Conservation (phyloP, 1,140 invertebrate genomes). For the Drosophila aff. region DNA sequence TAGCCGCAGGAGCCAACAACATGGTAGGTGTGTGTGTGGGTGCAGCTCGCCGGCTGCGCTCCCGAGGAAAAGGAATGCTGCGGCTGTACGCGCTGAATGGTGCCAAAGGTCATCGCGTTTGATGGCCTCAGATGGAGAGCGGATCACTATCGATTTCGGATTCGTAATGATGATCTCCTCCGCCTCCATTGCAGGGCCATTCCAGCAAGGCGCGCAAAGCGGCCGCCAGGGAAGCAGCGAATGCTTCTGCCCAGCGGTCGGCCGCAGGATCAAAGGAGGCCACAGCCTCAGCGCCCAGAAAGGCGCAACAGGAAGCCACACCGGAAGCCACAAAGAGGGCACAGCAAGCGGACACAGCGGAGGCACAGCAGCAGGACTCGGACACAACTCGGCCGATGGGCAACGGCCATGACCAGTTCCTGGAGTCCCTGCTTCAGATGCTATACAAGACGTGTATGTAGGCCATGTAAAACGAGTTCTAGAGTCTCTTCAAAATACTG, state of each 20-base stretch:
- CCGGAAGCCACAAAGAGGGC: not conserved
- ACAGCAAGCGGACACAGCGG: not conserved
- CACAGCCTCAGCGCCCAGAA: too few species aligned
- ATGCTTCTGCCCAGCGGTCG: slow-evolving; percentile 1
- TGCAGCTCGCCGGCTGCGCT: not conserved
- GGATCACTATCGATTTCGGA: slow-evolving; percentile 19
- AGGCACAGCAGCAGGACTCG: not conserved
- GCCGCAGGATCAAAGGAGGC: not conserved
- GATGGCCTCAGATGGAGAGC: slow-evolving; percentile 6
- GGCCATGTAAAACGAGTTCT: not conserved
- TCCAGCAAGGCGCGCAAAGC: slow-evolving; percentile 29
- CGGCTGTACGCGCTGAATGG: not conserved
- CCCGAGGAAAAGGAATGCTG: not conserved
- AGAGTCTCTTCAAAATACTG: not conserved
- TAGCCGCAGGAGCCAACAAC: slow-evolving; percentile 6
- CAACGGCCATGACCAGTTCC: slow-evolving; percentile 46
- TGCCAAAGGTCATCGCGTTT: slow-evolving; percentile 41
- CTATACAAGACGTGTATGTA: slow-evolving; percentile 60
- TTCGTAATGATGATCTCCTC: not conserved
- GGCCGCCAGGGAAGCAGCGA: slow-evolving; percentile 9
- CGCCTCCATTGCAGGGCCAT: slow-evolving; percentile 14
- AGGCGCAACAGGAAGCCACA: not conserved
- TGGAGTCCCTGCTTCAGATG: slow-evolving; percentile 38
- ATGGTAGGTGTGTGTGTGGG: slow-evolving; percentile 23
- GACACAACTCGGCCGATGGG: not conserved